These are phyloP conservation scores for Caloenas nicobarica DNA, from an alignment of 2,113 vertebrate species.

Conservation along the genomic window DNA sequence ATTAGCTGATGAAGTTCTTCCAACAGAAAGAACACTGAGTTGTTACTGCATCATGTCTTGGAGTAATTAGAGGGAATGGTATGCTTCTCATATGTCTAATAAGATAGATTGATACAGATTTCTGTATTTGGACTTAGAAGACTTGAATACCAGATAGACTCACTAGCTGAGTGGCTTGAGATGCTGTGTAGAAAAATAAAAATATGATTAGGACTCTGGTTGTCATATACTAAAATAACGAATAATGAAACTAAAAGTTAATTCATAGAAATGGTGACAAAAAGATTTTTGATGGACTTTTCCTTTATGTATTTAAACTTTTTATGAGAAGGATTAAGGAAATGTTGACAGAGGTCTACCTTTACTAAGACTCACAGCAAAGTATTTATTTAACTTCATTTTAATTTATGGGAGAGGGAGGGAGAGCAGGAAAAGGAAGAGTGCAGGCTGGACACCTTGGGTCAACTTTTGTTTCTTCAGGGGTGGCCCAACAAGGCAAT, in stretches of 20 bases:
- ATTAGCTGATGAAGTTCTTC: not conserved
- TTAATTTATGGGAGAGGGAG: slow-evolving; percentile 1
- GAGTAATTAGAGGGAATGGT: not conserved
- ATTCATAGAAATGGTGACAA: not conserved
- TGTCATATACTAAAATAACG: not conserved
- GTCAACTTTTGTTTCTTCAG: slow-evolving; percentile 24
- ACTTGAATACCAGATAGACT: not conserved
- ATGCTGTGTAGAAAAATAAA: not conserved
- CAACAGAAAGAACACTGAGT: not conserved
- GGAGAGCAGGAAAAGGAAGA: slow-evolving; percentile 19
- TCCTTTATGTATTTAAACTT: not conserved
- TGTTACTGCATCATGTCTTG: not conserved
- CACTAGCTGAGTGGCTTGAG: not conserved
- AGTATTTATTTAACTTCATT: slow-evolving; percentile 24
- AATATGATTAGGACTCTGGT: not conserved
- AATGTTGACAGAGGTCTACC: not conserved
- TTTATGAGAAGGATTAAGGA: not conserved
- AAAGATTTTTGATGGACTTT: not conserved
- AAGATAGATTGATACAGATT: not conserved
- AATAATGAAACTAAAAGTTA: not conserved
- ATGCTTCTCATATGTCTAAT: not conserved
- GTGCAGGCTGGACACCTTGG: not conserved
- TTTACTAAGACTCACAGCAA: not conserved
- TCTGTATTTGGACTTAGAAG: not conserved
- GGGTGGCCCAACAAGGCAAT: slow-evolving; percentile 21